phyloP scores from a whole-genome alignment of 2,797 vertebrate genomes.

The Adelosebastes latens region DNA sequence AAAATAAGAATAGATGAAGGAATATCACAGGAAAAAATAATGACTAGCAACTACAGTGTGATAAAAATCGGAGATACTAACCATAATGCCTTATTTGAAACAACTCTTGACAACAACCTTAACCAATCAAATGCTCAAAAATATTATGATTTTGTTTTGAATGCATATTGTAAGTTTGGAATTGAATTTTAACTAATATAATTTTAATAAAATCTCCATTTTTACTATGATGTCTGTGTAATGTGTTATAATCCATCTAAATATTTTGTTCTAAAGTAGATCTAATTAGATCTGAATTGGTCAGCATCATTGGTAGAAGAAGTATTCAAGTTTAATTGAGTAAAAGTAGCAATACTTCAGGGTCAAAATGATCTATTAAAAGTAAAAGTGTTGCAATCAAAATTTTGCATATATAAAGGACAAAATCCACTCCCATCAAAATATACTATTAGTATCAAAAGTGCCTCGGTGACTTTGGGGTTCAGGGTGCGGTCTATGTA shows the following conservation, averaged over 20 bases:
- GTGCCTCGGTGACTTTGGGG: accelerated
- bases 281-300: background rate
- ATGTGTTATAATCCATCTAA: background rate
- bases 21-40: background rate
- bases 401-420: too few species aligned
- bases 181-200: background rate
- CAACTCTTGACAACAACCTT: background rate
- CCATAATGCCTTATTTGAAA: background rate
- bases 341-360: background rate
- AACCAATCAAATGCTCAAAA: background rate
- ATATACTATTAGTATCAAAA: background rate
- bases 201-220: slow-evolving; percentile 26
- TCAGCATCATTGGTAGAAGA: background rate
- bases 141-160: background rate
- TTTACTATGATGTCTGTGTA: background rate
- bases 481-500: background rate
- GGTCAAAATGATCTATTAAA: too few species aligned
- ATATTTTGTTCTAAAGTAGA: background rate
- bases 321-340: background rate
- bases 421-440: background rate
- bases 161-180: background rate
- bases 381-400: too few species aligned
- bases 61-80: background rate
- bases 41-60: background rate
- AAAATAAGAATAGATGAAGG: background rate